Base-by-base conservation (phyloP, 2,888 invertebrate genomes). In the Cremastinae sp. region DNA sequence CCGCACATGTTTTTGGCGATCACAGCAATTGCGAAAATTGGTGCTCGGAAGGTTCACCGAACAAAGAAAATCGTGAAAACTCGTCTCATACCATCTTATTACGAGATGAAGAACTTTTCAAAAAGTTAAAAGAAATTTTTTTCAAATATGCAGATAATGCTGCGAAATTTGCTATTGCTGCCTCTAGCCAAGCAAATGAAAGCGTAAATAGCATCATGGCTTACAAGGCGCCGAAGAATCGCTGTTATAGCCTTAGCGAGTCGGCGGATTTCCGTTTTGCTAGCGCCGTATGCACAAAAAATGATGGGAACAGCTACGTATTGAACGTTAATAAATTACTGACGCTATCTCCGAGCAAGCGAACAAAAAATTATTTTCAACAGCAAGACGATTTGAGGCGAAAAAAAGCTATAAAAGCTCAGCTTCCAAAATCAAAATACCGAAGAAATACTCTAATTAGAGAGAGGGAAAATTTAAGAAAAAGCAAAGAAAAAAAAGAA, bases 401-500 rank as follows among this genome's bases (percentile, higher is more conserved):
- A 41, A 16, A 16, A 70, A 49, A 36, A 49, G 14, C 34, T 10
- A 18, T n/a, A 20, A 36, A 49, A 12, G n/a, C 59, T 45, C 62
- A 49, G 38, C 47, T 41, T 20, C 61, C 14, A 28, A 41, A 18
- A 14, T 10, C 34, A 9, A 51, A 71, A 64, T 10, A 9, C 22
- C 66, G 41, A 41, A 20, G 45, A 36, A 66, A 51, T n/a, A 41
- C 51, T n/a, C n/a, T n/a, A n/a, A n/a, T n/a, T n/a, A n/a, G n/a
- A n/a, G n/a, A n/a, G n/a, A n/a, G n/a, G n/a, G n/a, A n/a, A n/a
- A n/a, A n/a, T 59, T 10, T 22, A 47, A 61, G 20, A 10, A 36
- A 43, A 43, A 28, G 36, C 36, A 45, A 43, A 53, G 65, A 45
- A 65, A 65, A 53, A n/a, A 65, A 41, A 12, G 56, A 16, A 65